Evolutionary conservation across 2,888 invertebrate species (phyloP).

Genomic region (Gymnoscelis rufifasciata): DNA sequence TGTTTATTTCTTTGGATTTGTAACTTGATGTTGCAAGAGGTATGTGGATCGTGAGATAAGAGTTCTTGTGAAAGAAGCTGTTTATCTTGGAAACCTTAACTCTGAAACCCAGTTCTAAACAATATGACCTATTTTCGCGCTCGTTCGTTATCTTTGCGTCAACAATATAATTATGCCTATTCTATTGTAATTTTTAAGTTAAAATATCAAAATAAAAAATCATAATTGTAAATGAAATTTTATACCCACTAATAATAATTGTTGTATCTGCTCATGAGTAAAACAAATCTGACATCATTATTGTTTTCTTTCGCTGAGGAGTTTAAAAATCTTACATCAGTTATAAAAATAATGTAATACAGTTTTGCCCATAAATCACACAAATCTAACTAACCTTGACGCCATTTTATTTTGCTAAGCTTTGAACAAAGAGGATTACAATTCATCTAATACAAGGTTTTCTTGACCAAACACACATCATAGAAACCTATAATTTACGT

Average conservation of each 20-base stretch:
- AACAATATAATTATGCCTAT: background rate
- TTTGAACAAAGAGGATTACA: conserved; percentile 8
- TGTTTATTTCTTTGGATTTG: conserved; percentile 11
- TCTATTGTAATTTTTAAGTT: no score
- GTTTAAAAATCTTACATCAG: no score
- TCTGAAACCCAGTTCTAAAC: conserved; percentile 16
- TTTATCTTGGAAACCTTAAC: conserved; percentile 22
- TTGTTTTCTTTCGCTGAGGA: no score
- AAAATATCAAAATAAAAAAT: no score
- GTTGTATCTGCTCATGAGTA: no score
- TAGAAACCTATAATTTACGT: conserved; percentile 15
- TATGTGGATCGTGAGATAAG: conserved; percentile 14
- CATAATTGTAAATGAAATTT: no score
- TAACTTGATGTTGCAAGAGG: conserved; percentile 10
- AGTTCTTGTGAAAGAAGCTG: conserved; percentile 24
- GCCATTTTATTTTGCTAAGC: background rate
- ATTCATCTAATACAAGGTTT: conserved; percentile 7
- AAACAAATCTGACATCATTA: no score
- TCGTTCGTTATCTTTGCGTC: background rate
- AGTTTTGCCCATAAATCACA: background rate
- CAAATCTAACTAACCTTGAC: conserved; percentile 4
- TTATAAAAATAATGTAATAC: no score
- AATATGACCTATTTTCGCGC: conserved; percentile 6
- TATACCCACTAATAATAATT: no score
- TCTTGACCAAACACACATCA: conserved; percentile 8